These are phyloP conservation scores for Sipha flava DNA, from an alignment of 1,140 invertebrate species.

Conservation along the genomic window DNA sequence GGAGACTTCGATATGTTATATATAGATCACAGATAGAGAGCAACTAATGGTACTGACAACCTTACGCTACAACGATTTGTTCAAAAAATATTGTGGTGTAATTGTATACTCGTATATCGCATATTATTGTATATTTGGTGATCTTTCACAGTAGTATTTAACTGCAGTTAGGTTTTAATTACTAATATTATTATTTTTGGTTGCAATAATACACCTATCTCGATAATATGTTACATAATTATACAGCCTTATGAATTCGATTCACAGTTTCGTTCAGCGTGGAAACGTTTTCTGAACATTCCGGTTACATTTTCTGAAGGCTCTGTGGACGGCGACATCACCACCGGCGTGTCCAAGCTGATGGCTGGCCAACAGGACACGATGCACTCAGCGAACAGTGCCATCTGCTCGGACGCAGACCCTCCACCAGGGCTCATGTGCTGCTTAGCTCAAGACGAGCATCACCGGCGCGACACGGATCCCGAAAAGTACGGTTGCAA, in stretches of 20 bases:
- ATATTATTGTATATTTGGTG: too few relatives aligned
- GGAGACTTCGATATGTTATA: too few relatives aligned
- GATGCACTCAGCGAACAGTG: neutral
- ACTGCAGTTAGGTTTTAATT: too few relatives aligned
- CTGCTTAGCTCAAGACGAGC: neutral
- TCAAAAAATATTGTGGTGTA: too few relatives aligned
- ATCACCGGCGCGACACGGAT: neutral
- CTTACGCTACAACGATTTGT: too few relatives aligned
- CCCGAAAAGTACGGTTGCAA: neutral
- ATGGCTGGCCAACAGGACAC: neutral
- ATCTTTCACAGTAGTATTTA: too few relatives aligned
- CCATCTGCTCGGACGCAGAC: too few relatives aligned
- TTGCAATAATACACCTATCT: too few relatives aligned
- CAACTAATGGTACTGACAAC: too few relatives aligned
- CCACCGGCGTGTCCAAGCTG: neutral
- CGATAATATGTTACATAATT: neutral
- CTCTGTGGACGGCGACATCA: neutral
- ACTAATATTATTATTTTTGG: too few relatives aligned
- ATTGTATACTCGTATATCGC: too few relatives aligned
- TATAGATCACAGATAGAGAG: too few relatives aligned
- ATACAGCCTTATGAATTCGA: neutral
- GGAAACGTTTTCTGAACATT: conserved; percentile 8
- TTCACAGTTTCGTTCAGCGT: conserved; percentile 7
- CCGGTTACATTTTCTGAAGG: neutral
- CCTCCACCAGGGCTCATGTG: neutral